These are phyloP conservation scores for Okamejei kenojei DNA, from an alignment of 2,797 vertebrate genomes.

Conservation along the genomic window DNA sequence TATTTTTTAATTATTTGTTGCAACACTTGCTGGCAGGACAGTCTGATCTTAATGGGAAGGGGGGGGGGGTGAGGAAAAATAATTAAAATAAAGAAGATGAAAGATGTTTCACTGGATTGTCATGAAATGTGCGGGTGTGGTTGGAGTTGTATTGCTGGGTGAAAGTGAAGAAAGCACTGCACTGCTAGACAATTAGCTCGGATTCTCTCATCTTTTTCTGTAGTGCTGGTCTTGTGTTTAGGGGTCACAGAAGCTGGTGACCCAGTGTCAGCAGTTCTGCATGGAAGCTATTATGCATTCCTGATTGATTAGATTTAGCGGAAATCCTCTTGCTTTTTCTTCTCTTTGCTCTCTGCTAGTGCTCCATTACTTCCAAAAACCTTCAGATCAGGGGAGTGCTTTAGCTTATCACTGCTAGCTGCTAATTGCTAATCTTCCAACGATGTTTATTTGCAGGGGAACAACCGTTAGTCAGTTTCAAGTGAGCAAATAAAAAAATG, in stretches of 20 bases:
- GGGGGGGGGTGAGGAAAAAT: background rate
- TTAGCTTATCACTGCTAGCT: constrained; percentile 28
- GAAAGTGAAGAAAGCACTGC: constrained; percentile 25
- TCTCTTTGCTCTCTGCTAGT: constrained; percentile 27
- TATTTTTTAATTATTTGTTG: background rate
- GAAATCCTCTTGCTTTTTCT: constrained; percentile 65
- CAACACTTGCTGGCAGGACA: background rate
- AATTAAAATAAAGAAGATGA: constrained; percentile 20
- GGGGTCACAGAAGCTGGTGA: constrained; percentile 69
- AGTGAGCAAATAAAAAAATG: background rate
- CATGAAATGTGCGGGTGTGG: constrained; percentile 31
- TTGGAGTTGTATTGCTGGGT: constrained; percentile 19
- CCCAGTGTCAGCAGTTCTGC: constrained; percentile 67
- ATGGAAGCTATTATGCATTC: constrained; percentile 69
- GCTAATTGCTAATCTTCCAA: constrained; percentile 21
- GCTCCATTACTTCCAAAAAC: constrained; percentile 37
- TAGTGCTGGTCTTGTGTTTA: constrained; percentile 57
- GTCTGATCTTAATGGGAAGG: background rate
- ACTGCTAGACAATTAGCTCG: constrained; percentile 66
- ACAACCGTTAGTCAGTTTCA: background rate
- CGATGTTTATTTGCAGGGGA: constrained; percentile 2
- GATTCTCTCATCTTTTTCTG: constrained; percentile 63
- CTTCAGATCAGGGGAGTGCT: constrained; percentile 31
- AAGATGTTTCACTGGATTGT: constrained; percentile 34
- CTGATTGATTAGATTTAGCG: constrained; percentile 75